Evolutionary conservation across 2,888 invertebrate genomes (phyloP).

Genomic region (Xylota segnis): DNA sequence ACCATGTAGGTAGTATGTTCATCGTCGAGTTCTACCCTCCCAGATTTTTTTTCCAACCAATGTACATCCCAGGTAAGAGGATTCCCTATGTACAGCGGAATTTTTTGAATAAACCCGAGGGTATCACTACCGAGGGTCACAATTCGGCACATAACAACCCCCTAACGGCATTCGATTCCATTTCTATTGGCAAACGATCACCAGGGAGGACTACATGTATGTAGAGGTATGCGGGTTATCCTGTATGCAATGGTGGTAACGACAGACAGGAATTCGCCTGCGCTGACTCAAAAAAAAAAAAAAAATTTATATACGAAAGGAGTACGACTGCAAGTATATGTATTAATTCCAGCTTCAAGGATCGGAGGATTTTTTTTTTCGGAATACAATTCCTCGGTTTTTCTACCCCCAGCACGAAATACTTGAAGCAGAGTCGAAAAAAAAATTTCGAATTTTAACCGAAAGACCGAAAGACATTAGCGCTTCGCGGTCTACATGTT

Average conservation of each 20-base stretch:
- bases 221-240: slow-evolving; percentile 34
- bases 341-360: slow-evolving; percentile 25
- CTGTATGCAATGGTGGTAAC: slow-evolving; percentile 20
- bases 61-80: slow-evolving; percentile 30
- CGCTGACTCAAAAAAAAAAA: slow-evolving; percentile 26
- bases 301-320: too few species aligned
- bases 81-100: not conserved
- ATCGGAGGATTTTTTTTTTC: not conserved
- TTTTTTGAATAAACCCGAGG: not conserved
- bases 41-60: slow-evolving; percentile 48
- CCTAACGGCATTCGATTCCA: slow-evolving; percentile 25
- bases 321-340: too few species aligned
- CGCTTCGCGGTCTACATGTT: slow-evolving; percentile 60
- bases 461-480: slow-evolving; percentile 68
- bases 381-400: slow-evolving; percentile 41
- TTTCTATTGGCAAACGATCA: slow-evolving; percentile 66
- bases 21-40: slow-evolving; percentile 50
- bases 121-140: slow-evolving; percentile 50
- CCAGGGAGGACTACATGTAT: not conserved
- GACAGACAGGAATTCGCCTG: slow-evolving; percentile 38
- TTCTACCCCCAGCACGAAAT: slow-evolving; percentile 53
- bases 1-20: too few species aligned
- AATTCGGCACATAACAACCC: slow-evolving; percentile 49
- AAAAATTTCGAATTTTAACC: not conserved
- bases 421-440: slow-evolving; percentile 33